Conservation (phyloP, 2,888 invertebrate species). For the Thalpophila matura region DNA sequence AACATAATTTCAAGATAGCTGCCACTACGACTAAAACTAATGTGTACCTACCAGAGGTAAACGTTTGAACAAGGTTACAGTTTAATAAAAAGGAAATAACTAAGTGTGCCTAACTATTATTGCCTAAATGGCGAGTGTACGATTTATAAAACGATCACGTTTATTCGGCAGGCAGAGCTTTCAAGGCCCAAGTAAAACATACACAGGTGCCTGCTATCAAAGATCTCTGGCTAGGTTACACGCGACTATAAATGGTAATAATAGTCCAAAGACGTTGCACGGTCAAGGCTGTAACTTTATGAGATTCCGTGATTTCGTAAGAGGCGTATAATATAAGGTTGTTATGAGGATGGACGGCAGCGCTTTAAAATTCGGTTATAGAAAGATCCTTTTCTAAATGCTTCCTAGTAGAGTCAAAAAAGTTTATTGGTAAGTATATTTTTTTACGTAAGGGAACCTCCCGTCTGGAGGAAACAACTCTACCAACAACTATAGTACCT, state of each 20-base stretch:
- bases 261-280: conserved; percentile 31
- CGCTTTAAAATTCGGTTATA: not conserved
- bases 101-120: conserved; percentile 32
- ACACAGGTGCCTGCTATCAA: conserved; percentile 26
- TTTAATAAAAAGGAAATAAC: conserved; percentile 43
- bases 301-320: conserved; percentile 15
- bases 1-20: too few relatives aligned
- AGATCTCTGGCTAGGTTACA: conserved; percentile 38
- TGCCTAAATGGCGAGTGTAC: conserved; percentile 41
- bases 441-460: too few relatives aligned
- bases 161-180: conserved; percentile 44
- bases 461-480: too few relatives aligned
- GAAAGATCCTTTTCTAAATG: not conserved
- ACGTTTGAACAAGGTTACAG: conserved; percentile 32
- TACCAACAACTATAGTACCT: too few relatives aligned
- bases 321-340: conserved; percentile 4
- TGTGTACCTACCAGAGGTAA: not conserved
- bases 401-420: too few relatives aligned
- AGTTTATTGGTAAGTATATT: too few relatives aligned
- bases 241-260: conserved; percentile 23
- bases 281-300: conserved; percentile 38
- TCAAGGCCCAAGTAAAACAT: conserved; percentile 50
- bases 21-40: too few relatives aligned
- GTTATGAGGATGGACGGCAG: not conserved
- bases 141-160: conserved; percentile 59